Evolutionary conservation across 2,113 vertebrate genomes (phyloP).

Genomic region (Dasyurus viverrinus): DNA sequence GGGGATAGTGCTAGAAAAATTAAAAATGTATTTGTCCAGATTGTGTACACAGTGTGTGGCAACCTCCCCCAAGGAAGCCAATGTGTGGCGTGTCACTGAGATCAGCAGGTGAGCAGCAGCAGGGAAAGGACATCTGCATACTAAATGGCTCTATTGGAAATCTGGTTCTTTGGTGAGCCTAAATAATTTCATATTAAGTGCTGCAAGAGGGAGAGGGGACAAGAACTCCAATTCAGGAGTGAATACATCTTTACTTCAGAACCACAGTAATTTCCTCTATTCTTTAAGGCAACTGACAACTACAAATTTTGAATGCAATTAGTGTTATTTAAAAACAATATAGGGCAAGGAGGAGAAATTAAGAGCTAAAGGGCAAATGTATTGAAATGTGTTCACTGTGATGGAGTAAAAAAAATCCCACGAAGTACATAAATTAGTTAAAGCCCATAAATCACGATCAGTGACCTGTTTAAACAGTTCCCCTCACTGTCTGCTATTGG

Average conservation of each 20-base stretch:
- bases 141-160: conserved; percentile 41
- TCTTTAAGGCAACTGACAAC: not conserved
- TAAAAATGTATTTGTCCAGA: conserved; percentile 64
- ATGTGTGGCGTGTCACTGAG: conserved; percentile 66
- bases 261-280: not conserved
- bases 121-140: conserved; percentile 49
- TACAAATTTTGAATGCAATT: conserved; percentile 10
- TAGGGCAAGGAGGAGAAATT: conserved; percentile 19
- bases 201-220: not conserved
- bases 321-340: conserved; percentile 4
- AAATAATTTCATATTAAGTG: not conserved
- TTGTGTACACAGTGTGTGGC: conserved; percentile 67
- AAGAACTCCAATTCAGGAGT: not conserved
- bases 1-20: conserved; percentile 35
- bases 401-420: not conserved
- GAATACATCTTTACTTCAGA: not conserved
- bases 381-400: not conserved
- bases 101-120: conserved; percentile 65
- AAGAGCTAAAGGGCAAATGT: conserved; percentile 19
- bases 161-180: not conserved
- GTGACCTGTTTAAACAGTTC: not conserved
- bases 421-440: not conserved
- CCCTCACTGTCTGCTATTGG: conserved; percentile 18
- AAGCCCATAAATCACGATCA: conserved; percentile 48
- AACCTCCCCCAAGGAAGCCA: conserved; percentile 48